Base-by-base conservation (phyloP, 1,140 invertebrate genomes). In the Adoxophyes honmai region DNA sequence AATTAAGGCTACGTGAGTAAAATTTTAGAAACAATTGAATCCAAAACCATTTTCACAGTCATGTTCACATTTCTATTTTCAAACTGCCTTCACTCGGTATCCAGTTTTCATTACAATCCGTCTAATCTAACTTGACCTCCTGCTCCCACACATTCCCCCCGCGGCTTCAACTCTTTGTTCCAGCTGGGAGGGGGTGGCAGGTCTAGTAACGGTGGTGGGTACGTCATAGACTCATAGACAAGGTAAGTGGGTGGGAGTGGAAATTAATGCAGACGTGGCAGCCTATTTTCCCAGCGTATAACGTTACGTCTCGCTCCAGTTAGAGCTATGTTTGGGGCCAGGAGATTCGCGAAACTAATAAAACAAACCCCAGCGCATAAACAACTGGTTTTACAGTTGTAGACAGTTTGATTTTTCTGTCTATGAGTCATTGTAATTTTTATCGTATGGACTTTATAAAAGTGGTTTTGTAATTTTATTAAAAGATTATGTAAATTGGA, bases 181-280 rank as follows among this genome's bases (percentile, higher is more conserved):
- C 39, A 10, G 15, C 18, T 21, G 10, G 4, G 39, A 21, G 8
- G 15, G 21, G 39, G 8, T 1, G 18, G 10, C n/a, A 18, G 21
- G 9, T 48, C 42, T 21, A 21, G 10, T 0, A 48, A 33, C 8
- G 42, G 21, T 4, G n/a, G 18, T 48, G 18, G 18, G 14, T 28
- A n/a, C 42, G 4, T 21, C 10, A 48, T 48, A 48, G 42, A 48
- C 42, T 21, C 10, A 48, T 48, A 48, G 42, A 48, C 42, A 48
- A 48, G 18, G 42, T 48, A 33, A 48, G n/a, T 48, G 9, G 9
- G 18, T 33, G 21, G 34, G 11, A 35, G 18, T 51, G 33, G 21
- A 21, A 70, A 68, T 71, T 66, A 71, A 71, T 68, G 71, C 71
- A 63, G 64, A 66, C 63, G 64, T 55, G 59, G 63, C 59, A 62